A percentile compares a stretch with the other conserved stretches of the same genome.
Evolutionary conservation across 2,113 vertebrate genomes (phyloP).

Genomic region (Acanthisitta chloris): DNA sequence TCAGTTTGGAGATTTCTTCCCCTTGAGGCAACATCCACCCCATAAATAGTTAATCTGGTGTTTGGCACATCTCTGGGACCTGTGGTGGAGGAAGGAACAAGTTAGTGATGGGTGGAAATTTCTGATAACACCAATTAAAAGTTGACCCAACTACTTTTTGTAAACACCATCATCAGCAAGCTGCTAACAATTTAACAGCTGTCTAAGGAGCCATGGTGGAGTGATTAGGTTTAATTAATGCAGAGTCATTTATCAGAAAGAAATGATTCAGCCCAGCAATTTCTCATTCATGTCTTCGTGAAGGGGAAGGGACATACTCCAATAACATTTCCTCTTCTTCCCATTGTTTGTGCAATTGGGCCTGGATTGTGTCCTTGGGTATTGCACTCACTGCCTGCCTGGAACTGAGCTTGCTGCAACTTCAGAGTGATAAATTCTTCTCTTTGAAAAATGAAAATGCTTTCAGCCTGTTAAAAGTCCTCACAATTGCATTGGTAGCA

Average conservation of each 20-base stretch:
- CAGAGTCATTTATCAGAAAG: background rate
- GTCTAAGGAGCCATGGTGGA: background rate
- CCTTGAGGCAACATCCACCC: background rate
- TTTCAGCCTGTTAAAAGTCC: background rate
- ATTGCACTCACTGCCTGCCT: background rate
- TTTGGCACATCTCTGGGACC: background rate
- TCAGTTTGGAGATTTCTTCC: background rate
- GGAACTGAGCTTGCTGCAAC: background rate
- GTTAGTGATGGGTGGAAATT: conserved; percentile 20
- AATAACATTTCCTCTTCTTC: conserved; percentile 42
- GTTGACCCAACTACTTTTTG: background rate
- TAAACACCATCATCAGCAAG: background rate
- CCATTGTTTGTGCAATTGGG: background rate
- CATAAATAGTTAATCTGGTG: background rate
- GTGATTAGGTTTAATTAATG: conserved; percentile 45
- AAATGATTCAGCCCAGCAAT: conserved; percentile 8
- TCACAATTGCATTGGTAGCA: background rate
- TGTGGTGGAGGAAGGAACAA: conserved; percentile 41
- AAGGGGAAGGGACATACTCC: background rate
- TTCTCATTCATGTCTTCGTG: conserved; percentile 14
- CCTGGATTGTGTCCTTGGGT: background rate
- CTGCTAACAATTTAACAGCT: background rate
- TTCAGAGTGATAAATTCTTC: background rate
- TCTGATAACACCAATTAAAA: background rate
- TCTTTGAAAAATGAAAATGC: background rate